Conservation (phyloP, 2,113 vertebrate species). For the Embiotoca jacksoni region DNA sequence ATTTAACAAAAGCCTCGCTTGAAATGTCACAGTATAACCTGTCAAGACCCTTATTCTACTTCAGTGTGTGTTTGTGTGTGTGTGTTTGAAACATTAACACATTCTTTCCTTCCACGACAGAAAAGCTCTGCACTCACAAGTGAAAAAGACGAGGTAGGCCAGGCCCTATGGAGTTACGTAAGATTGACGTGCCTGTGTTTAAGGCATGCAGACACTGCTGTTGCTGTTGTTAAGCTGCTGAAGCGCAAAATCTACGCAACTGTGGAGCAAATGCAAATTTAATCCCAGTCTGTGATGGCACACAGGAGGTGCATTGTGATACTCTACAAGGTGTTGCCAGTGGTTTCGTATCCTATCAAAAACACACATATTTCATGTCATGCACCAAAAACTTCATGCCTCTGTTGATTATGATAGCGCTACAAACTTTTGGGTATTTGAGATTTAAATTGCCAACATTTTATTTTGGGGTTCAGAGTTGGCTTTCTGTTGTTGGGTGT, state of each 20-base stretch:
- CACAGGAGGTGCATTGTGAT: too few relatives aligned
- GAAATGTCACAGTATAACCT: slow-evolving; percentile 46
- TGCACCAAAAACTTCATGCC: too few relatives aligned
- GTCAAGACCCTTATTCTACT: background rate
- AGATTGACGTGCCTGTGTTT: slow-evolving; percentile 20
- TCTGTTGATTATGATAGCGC: too few relatives aligned
- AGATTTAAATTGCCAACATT: too few relatives aligned
- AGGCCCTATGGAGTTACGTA: slow-evolving; percentile 28
- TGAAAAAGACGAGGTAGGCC: slow-evolving; percentile 22
- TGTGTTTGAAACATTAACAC: slow-evolving; percentile 33
- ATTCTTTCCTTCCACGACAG: slow-evolving; percentile 34
- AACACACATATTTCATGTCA: too few relatives aligned
- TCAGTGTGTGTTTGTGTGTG: background rate
- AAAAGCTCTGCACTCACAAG: background rate
- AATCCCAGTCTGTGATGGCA: too few relatives aligned
- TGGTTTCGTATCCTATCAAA: too few relatives aligned
- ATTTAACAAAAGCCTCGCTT: slow-evolving; percentile 30
- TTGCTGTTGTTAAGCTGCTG: background rate
- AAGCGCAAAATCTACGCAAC: background rate
- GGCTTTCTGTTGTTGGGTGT: too few relatives aligned
- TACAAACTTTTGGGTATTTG: too few relatives aligned
- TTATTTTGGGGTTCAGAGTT: too few relatives aligned
- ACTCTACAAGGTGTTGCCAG: background rate
- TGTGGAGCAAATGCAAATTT: background rate
- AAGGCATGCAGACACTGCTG: background rate